A percentile compares a stretch with the other conserved stretches of the same genome.
phyloP scores from a whole-genome alignment of 2,113 vertebrate species.

The Anoura caudifer region DNA sequence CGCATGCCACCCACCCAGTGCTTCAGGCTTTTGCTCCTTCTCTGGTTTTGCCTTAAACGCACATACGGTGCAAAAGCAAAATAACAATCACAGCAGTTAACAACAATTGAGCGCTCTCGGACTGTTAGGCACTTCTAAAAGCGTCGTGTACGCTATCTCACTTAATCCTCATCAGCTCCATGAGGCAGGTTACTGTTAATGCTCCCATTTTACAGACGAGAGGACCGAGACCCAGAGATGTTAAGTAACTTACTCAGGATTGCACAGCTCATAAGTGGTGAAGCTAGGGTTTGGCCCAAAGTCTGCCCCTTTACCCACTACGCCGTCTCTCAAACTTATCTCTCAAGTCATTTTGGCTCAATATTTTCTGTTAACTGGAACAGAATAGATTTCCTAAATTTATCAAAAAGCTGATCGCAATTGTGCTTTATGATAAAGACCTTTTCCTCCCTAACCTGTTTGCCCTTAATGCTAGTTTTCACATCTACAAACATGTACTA shows the following conservation, averaged over 20 bases:
- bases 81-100: not conserved
- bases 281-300: not conserved
- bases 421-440: not conserved
- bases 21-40: not conserved
- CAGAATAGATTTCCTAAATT: not conserved
- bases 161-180: not conserved
- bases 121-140: not conserved
- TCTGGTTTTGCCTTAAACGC: not conserved
- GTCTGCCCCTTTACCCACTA: not conserved
- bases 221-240: not conserved
- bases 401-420: not conserved
- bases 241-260: not conserved
- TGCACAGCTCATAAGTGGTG: not conserved
- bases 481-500: not conserved
- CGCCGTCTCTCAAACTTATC: not conserved
- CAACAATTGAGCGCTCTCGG: not conserved
- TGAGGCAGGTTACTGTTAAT: not conserved
- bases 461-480: not conserved
- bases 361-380: not conserved
- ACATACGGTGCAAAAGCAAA: not conserved
- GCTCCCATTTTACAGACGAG: not conserved
- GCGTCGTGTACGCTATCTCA: not conserved
- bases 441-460: not conserved
- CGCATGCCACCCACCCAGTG: not conserved
- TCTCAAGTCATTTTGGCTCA: not conserved